A percentile compares a stretch with the other conserved stretches of the same genome.
Evolutionary conservation across 2,113 vertebrate genomes (phyloP).

Genomic region (Melanostigma gelatinosum): DNA sequence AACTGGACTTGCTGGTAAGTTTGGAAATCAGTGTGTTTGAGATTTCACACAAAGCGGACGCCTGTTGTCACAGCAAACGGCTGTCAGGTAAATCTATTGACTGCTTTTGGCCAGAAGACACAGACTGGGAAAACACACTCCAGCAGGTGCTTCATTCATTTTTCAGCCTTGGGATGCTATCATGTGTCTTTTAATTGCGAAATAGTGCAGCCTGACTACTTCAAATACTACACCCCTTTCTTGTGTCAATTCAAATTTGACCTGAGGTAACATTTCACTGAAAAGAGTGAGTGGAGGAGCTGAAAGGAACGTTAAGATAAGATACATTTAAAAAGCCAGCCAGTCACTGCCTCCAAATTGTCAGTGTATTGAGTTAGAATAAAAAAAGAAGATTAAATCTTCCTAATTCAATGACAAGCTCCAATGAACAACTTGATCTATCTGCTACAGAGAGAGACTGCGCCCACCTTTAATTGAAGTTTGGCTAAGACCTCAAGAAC

Average conservation of each 20-base stretch:
- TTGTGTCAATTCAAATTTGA: neutral
- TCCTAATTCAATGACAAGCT: conserved; percentile 50
- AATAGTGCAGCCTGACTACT: neutral
- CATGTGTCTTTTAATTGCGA: conserved; percentile 8
- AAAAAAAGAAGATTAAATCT: conserved; percentile 35
- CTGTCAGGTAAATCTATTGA: conserved; percentile 22
- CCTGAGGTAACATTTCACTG: neutral
- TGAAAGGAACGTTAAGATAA: neutral
- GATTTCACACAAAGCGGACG: conserved; percentile 19
- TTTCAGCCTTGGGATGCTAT: neutral
- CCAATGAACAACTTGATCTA: conserved; percentile 49
- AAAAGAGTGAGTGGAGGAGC: neutral
- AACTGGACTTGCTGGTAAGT: neutral
- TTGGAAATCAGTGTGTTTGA: conserved; percentile 26
- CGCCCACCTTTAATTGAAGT: conserved; percentile 29
- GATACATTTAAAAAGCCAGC: neutral
- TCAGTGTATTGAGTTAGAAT: conserved; percentile 7
- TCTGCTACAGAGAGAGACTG: conserved; percentile 29
- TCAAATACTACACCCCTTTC: neutral
- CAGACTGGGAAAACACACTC: too few relatives aligned
- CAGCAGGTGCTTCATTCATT: neutral
- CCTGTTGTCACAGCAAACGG: conserved; percentile 17
- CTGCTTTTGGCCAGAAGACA: conserved; percentile 25
- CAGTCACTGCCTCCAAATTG: conserved; percentile 1
- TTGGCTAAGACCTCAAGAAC: conserved; percentile 53